Conservation (phyloP, 2,888 invertebrate genomes). For the Disparrhopalites patrizii region DNA sequence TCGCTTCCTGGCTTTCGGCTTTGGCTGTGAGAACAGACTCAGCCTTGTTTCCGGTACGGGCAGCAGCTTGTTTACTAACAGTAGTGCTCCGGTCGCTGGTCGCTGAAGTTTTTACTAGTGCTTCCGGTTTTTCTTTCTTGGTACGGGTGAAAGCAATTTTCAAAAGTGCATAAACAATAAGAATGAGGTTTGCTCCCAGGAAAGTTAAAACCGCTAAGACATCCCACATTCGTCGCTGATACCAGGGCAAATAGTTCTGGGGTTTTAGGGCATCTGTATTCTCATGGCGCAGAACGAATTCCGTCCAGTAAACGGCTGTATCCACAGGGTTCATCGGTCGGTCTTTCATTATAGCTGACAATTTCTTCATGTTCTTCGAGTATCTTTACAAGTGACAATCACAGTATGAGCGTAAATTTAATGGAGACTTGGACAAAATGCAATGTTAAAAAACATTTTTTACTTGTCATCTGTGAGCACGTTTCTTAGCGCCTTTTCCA, state of each 20-base stretch:
- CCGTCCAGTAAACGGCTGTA: conserved; percentile 22
- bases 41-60: no score
- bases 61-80: no score
- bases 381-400: not conserved
- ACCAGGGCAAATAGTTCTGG: conserved; percentile 11
- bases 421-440: not conserved
- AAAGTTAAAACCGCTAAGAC: not conserved
- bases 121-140: no score
- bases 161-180: not conserved
- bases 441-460: not conserved
- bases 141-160: no score
- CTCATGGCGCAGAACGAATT: conserved; percentile 21
- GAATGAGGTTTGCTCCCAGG: not conserved
- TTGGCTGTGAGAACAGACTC: no score
- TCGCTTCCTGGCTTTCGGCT: no score
- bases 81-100: no score
- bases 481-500: conserved; percentile 29
- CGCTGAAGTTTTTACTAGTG: no score
- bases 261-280: conserved; percentile 13
- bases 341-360: conserved; percentile 19
- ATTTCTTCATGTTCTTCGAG: conserved; percentile 15
- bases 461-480: conserved; percentile 41
- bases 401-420: not conserved
- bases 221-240: conserved; percentile 9
- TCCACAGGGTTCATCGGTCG: conserved; percentile 15